Evolutionary conservation across 2,113 vertebrate genomes (phyloP), one percentile per base, ranked within the genome.

Genomic region (Tachycineta bicolor): DNA sequence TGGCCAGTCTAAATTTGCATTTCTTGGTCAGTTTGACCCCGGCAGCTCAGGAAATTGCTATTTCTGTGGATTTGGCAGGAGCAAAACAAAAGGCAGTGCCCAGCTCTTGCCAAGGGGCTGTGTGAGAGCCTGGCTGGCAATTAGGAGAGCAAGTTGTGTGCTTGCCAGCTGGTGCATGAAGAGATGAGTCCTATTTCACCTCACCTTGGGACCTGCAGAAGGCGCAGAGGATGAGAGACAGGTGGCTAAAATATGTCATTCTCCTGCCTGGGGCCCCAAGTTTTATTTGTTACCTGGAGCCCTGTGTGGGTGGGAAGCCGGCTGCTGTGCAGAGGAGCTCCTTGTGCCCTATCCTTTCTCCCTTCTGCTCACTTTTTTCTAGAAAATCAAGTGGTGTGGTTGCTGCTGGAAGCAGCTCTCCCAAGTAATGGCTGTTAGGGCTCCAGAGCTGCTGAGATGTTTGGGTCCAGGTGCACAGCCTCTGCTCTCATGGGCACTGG

Each of bases 401-500:
- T 87, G 70, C 73, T 92, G 33, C 62, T 2, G 21, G 79, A 49
- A 81, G 28, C 65, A 93, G 77, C 93, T 86, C 4, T 47, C 39
- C 56, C 62, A 52, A 5, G 24, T 10, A 23, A 8, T 2, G 5
- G 63, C 63, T 92, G 12, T 37, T 20, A 7, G 34, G 44, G 58
- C 63, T 85, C 43, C 1, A 2, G 33, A 44, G 46, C 23, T 67
- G 55, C 71, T 1, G 24, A 55, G 74, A 87, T 65, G 25, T 70
- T 89, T 88, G 63, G n/a, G 39, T 86, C 49, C 70, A 53, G 63
- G 81, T 37, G 75, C 71, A 49, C 31, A 80, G 67, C 49, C 24
- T 63, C 0, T 1, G 5, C 41, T 46, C 34, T 53, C 23, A 7
- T 8, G 49, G 67, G 63, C 1, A 12, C 2, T 55, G 59, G 52